Evolutionary conservation across 2,888 invertebrate genomes (phyloP), one percentile per base, ranked within the genome.

Genomic region (Pyrgus malvae): DNA sequence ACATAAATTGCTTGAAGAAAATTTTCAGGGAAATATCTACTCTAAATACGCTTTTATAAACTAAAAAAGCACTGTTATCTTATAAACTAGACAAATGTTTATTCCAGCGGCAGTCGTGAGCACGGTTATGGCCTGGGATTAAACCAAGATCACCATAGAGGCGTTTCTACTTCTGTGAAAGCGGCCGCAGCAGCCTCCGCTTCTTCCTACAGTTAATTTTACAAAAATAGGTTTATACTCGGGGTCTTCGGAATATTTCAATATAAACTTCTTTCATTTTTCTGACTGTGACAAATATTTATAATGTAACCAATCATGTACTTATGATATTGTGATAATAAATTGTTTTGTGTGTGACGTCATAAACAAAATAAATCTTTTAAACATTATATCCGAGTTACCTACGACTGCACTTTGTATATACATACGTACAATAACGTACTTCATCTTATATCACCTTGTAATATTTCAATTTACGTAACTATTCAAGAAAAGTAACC

Each of bases 111-210:
- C 19, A 42, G 55, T 11, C 42, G 33, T 33, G 55, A 55, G 21
- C 29, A 23, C 8, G 44, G 29, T 21, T 55, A 49, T 44, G 44
- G 23, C 14, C 38, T 29, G 7, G 44, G 31, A 5, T 14, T 19
- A 1, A 31, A 16, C 12, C 21, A 14, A 0, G 44, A 27, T 0
- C 25, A 33, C 7, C 33, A 50, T 2, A 8, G 66, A 27, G 50
- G 50, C 11, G 41, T 33, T 72, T 70, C 35, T 68, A 44, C 68
- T 9, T 71, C 66, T 60, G 65, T 64, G 25, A 76, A 69, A 37
- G 57, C 69, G 9, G 59, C 68, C 38, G 67, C 80, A 0, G 68
- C 75, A 49, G 74, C 78, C 6, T 54, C 67, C 57, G 68, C 75
- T 0, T 59, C 70, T 59, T 56, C 75, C 31, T 58, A 49, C 19